Conservation (phyloP, 2,113 vertebrate species). For the Columba janthina region DNA sequence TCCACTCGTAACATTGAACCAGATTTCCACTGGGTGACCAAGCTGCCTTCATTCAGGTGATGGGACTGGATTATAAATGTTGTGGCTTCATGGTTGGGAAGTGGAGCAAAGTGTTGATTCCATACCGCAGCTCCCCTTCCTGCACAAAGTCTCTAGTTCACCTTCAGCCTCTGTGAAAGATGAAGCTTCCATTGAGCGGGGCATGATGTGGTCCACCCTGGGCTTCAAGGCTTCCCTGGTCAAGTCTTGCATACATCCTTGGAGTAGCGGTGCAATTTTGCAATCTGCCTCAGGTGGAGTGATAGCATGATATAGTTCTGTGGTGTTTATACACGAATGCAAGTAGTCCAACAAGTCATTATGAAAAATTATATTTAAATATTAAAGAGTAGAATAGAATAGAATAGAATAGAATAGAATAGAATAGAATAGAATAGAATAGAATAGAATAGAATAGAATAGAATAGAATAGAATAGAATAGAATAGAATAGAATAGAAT, state of each 20-base stretch:
- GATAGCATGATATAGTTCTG: not conserved
- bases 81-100: not conserved
- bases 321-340: not conserved
- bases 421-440: too few relatives aligned
- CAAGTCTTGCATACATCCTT: not conserved
- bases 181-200: not conserved
- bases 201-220: not conserved
- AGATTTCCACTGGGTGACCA: not conserved
- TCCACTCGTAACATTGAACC: not conserved
- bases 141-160: not conserved
- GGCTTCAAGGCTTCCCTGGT: not conserved
- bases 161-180: not conserved
- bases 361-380: not conserved
- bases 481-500: too few relatives aligned
- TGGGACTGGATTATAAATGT: not conserved
- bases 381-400: too few relatives aligned
- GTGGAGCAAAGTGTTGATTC: not conserved
- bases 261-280: not conserved
- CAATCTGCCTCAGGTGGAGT: not conserved
- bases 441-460: too few relatives aligned
- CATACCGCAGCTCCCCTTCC: rapidly evolving
- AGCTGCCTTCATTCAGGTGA: not conserved
- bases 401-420: too few relatives aligned
- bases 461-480: too few relatives aligned
- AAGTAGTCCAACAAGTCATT: not conserved